Base-by-base conservation (phyloP, 1,140 invertebrate genomes). In the Asbolus verrucosus region DNA sequence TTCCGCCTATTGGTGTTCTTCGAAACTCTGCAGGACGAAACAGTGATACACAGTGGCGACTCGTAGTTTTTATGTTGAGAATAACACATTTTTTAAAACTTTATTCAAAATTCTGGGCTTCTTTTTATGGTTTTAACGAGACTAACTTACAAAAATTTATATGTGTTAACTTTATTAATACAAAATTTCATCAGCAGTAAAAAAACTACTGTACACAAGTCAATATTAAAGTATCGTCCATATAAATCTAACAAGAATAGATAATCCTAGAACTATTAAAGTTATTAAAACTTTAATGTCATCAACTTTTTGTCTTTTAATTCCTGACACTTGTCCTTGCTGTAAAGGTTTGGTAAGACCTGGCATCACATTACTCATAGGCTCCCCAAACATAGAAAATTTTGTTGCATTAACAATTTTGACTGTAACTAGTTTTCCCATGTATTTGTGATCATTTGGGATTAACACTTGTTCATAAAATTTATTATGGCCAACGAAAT, bases 401-500 rank as follows among this genome's bases (percentile, higher is more conserved):
- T 98, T 98, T 0, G 87, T 90, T 0, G 91, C 86, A 43, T 87
- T 84, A 0, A 85, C 83, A 15, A 98, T 94, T 76, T 87, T 85
- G 0, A 98, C 95, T 19, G 85, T 87, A 0, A 98, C 84, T 78
- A 91, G 87, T 80, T 94, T 93, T 0, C 96, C 96, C 85, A 97
- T 87, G 13, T 90, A 87, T 73, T 89, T 85, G 4, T 91, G 84
- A 15, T 89, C 83, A 82, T 92, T 92, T 0, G 94, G 93, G 0
- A 97, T 85, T 30, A 97, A 81, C 2, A 97, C 91, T 85, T 99
- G 98, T 81, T 98, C 95, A 80, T 99, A 99, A 78, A 84, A 93
- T 80, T 98, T 94, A 82, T 98, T 99, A 82, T 99, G 97, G 0
- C 89, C 96, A 1, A 99, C 97, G 79, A 89, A 97, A 82, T 95